Base-by-base conservation (phyloP, 2,888 invertebrate species). In the Leptopilina drosophilae region DNA sequence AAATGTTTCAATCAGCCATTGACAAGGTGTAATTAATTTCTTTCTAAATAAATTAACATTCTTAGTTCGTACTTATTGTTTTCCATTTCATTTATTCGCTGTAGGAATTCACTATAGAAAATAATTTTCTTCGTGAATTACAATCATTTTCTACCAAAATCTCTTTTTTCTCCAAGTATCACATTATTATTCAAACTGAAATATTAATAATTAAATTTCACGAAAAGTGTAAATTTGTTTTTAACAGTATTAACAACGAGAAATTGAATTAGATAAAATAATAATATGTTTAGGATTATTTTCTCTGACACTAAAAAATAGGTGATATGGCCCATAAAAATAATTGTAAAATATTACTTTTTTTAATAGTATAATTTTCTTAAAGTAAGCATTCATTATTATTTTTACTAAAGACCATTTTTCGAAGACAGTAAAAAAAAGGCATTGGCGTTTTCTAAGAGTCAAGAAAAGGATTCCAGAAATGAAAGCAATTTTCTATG, bases 1-100 rank as follows among this genome's bases (percentile, higher is more conserved):
- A 56, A 56, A 73, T 73, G 56, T 53, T 73, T 73, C 33, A 56
- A 73, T 53, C 53, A 53, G 2, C n/a, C 56, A 73, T 33, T 53
- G 73, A 56, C 73, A 56, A 56, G n/a, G 26, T 73, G 56, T 56
- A 73, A 73, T 73, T 73, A 73, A 73, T 73, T 56, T n/a, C 73
- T 73, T 56, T 1, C 14, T 12, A 56, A n/a, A 56, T 26, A 56
- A 69, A 69, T 69, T 69, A n/a, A 73, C 40, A 53, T 73, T 53
- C 14, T 20, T 20, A 53, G 26, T 49, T 73, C n/a, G 33, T 33
- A 33, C 33, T 73, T 73, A 73, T 73, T 56, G 14, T n/a, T 33
- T 56, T 56, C n/a, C 33, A n/a, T 14, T 14, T 33, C 33, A 49
- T 40, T 56, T 20, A 20, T 20, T 73, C 5, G 56, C 40, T 56